Conservation (phyloP, 1,140 invertebrate species). For the Diachasmimorpha longicaudata region DNA sequence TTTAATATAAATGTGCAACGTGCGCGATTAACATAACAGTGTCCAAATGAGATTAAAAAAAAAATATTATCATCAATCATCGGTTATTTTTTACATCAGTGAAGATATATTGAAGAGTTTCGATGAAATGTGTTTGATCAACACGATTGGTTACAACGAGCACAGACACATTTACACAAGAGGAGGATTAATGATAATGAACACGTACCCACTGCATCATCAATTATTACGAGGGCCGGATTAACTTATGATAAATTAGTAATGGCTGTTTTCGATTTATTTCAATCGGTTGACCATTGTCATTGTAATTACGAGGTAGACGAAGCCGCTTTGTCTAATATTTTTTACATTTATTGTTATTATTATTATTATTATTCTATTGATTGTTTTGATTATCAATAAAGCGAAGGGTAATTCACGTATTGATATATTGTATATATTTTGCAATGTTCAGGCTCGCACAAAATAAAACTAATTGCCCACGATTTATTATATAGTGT, state of each 20-base stretch:
- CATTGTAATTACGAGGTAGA: too few relatives aligned
- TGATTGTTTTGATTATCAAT: conserved; percentile 6
- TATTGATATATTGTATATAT: conserved; percentile 8
- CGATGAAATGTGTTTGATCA: not conserved
- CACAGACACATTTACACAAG: not conserved
- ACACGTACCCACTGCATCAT: conserved; percentile 1
- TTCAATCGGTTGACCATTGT: not conserved
- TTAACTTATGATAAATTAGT: not conserved
- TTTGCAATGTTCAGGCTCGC: conserved; percentile 6
- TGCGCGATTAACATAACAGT: not conserved
- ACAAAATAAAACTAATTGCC: conserved; percentile 10
- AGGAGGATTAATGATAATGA: not conserved
- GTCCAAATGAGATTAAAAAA: not conserved
- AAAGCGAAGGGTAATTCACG: not conserved
- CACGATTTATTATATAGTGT: not conserved
- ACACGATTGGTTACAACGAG: not conserved
- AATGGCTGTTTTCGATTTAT: not conserved
- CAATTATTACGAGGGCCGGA: not conserved
- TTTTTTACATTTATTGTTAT: conserved; percentile 21
- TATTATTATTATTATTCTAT: conserved; percentile 18
- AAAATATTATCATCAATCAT: not conserved
- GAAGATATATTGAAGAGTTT: not conserved
- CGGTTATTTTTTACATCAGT: not conserved
- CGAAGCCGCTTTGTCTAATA: not conserved
- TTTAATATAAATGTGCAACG: not conserved